Percentiles rank a stretch among this genome's conserved stretches.
phyloP scores from a whole-genome alignment of 2,113 vertebrate species.

The Nansenia antarctica region DNA sequence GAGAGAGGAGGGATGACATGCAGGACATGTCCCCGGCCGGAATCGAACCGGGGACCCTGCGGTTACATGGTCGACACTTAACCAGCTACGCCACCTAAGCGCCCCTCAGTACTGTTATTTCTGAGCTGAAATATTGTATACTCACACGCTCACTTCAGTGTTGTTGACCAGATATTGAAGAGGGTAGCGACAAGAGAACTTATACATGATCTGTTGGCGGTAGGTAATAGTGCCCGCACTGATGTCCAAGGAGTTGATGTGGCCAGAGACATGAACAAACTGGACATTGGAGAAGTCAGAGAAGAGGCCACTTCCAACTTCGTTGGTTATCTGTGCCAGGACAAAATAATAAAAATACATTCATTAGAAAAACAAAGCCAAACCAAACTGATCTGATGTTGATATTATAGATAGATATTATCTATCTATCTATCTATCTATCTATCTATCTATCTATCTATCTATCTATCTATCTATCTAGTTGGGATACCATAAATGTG shows the following conservation, averaged over 20 bases:
- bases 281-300: conserved; percentile 69
- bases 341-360: background rate
- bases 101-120: too few relatives aligned
- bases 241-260: conserved; percentile 59
- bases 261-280: conserved; percentile 70
- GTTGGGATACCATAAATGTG: conserved; percentile 54
- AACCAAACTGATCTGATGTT: background rate
- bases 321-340: conserved; percentile 50
- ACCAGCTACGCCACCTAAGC: too few relatives aligned
- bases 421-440: too few relatives aligned
- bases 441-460: background rate
- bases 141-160: conserved; percentile 73
- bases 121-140: too few relatives aligned
- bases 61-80: too few relatives aligned
- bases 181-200: conserved; percentile 74
- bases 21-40: too few relatives aligned
- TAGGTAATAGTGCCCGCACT: conserved; percentile 68
- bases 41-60: too few relatives aligned
- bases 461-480: background rate
- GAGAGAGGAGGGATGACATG: too few relatives aligned
- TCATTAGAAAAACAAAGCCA: background rate
- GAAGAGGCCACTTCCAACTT: conserved; percentile 60
- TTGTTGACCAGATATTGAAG: conserved; percentile 78
- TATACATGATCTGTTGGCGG: conserved; percentile 62
- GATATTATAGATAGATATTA: background rate